phyloP scores from a whole-genome alignment of 2,113 vertebrate genomes.

The Eclectus roratus region DNA sequence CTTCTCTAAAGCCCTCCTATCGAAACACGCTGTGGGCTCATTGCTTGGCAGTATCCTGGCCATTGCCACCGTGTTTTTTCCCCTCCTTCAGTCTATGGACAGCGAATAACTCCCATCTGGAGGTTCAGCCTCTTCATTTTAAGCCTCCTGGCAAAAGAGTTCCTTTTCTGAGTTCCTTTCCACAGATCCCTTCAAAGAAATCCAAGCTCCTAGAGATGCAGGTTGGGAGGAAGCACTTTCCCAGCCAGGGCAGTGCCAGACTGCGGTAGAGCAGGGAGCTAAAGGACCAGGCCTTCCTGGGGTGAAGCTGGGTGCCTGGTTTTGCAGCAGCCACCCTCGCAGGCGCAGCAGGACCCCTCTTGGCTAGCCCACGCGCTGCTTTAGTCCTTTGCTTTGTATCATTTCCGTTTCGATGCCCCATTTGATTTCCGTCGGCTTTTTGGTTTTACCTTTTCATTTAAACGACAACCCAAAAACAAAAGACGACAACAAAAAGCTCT shows the following conservation, averaged over 20 bases:
- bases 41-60: not conserved
- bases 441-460: not conserved
- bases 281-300: not conserved
- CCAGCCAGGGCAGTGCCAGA: not conserved
- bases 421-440: constrained; percentile 28
- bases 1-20: not conserved
- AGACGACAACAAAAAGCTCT: constrained; percentile 42
- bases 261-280: not conserved
- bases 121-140: not conserved
- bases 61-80: not conserved
- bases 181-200: constrained; percentile 17
- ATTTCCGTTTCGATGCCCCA: constrained; percentile 11
- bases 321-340: not conserved
- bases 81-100: not conserved
- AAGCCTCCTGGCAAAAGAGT: constrained; percentile 8
- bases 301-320: not conserved
- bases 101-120: not conserved
- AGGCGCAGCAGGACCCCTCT: constrained; percentile 2
- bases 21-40: not conserved
- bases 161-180: constrained; percentile 2
- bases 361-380: constrained; percentile 56
- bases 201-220: not conserved
- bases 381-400: constrained; percentile 26
- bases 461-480: constrained; percentile 3
- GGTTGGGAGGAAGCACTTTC: not conserved